Conservation (phyloP, 2,888 invertebrate species). For the Griposia aprilina region DNA sequence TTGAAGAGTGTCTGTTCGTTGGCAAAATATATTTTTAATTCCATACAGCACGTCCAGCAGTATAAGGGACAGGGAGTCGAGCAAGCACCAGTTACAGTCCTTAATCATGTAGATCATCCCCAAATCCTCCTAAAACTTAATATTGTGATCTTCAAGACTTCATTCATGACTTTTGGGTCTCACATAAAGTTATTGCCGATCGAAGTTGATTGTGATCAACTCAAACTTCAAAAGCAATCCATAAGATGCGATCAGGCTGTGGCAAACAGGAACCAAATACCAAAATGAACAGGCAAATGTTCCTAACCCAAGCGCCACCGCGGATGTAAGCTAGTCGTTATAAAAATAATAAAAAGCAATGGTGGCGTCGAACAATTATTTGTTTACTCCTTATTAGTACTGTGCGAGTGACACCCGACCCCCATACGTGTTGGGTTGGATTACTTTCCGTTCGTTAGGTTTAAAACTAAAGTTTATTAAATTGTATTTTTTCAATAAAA, state of each 20-base stretch:
- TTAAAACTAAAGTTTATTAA: constrained; percentile 29
- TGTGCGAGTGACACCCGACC: constrained; percentile 38
- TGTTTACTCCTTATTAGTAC: constrained; percentile 65
- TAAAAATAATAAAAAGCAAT: constrained; percentile 52
- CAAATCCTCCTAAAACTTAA: neutral
- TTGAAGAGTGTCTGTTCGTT: constrained; percentile 3
- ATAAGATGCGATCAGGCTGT: neutral
- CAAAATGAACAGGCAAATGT: constrained; percentile 13
- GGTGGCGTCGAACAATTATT: constrained; percentile 62
- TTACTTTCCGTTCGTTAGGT: constrained; percentile 23
- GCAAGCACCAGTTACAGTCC: no score
- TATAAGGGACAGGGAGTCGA: neutral
- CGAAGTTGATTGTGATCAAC: neutral
- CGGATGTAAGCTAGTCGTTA: constrained; percentile 44
- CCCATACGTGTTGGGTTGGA: constrained; percentile 26
- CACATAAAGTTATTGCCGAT: neutral
- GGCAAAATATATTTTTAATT: neutral
- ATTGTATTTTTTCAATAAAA: constrained; percentile 6
- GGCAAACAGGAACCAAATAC: neutral
- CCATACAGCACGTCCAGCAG: neutral
- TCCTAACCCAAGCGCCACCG: constrained; percentile 30
- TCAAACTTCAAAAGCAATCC: neutral
- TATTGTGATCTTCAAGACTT: neutral
- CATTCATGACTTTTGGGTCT: neutral
- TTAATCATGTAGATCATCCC: no score